Conservation (phyloP, 2,113 vertebrate genomes). For the Elephas maximus region DNA sequence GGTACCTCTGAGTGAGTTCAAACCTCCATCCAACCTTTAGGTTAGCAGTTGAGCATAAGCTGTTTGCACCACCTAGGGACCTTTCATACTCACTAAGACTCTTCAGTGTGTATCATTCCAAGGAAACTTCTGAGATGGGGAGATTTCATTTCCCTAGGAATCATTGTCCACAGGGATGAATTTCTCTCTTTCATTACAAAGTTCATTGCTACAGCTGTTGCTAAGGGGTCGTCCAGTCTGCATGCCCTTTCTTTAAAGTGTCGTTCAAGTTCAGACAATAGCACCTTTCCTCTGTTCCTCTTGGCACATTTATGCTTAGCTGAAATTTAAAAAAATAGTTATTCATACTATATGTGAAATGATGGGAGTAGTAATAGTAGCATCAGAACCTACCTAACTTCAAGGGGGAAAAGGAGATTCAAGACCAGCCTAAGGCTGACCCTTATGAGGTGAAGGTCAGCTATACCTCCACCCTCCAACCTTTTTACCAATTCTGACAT, state of each 20-base stretch:
- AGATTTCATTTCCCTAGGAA: background rate
- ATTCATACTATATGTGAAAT: background rate
- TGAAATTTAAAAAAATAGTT: background rate
- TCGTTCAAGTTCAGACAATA: background rate
- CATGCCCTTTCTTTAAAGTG: background rate
- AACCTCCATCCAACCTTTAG: no score
- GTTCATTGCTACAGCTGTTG: no score
- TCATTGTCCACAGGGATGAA: background rate
- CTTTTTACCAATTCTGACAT: no score
- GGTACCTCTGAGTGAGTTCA: no score
- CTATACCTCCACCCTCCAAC: no score
- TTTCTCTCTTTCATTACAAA: background rate
- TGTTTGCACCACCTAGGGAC: no score
- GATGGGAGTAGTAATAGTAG: no score
- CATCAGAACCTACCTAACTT: no score
- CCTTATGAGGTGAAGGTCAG: no score
- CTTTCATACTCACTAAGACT: background rate
- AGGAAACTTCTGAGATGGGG: background rate
- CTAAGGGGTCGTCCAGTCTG: background rate
- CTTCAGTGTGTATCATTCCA: background rate
- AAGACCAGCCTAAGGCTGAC: no score
- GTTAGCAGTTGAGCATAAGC: no score
- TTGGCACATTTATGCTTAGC: background rate
- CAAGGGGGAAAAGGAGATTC: no score
- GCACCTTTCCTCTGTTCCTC: background rate